A percentile compares a stretch with the other conserved stretches of the same genome.
Evolutionary conservation across 2,888 invertebrate species (phyloP).

Genomic region (Dolomedes plantarius): DNA sequence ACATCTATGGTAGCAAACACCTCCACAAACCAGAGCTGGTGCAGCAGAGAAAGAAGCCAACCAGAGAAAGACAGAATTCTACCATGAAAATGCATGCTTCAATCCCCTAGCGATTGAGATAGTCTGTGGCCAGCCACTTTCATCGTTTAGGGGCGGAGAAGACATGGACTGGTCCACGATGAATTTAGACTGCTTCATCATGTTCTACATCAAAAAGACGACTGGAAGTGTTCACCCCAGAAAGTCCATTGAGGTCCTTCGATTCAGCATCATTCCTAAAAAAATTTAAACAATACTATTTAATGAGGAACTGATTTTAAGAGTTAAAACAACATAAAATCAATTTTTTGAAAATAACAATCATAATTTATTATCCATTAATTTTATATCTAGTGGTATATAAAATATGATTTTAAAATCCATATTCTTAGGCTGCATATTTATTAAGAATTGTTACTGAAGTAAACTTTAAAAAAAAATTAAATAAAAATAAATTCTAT

Average conservation of each 20-base stretch:
- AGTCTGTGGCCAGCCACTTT: constrained; percentile 61
- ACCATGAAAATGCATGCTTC: constrained; percentile 26
- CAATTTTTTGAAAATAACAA: too few relatives aligned
- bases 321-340: too few relatives aligned
- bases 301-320: too few relatives aligned
- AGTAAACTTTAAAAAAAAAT: too few relatives aligned
- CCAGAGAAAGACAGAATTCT: constrained; percentile 31
- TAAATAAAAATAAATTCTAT: too few relatives aligned
- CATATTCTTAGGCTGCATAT: too few relatives aligned
- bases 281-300: neutral
- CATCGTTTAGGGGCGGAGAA: constrained; percentile 26
- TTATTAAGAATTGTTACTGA: too few relatives aligned
- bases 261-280: constrained; percentile 61
- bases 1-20: constrained; percentile 23
- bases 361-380: too few relatives aligned
- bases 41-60: neutral
- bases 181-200: constrained; percentile 30
- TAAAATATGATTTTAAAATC: too few relatives aligned
- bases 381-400: too few relatives aligned
- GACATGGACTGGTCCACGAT: constrained; percentile 24
- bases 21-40: neutral
- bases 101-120: constrained; percentile 34
- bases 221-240: constrained; percentile 51
- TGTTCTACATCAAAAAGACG: constrained; percentile 29
- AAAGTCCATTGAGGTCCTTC: constrained; percentile 68